Base-by-base conservation (phyloP, 2,888 invertebrate species). In the Serripes groenlandicus region DNA sequence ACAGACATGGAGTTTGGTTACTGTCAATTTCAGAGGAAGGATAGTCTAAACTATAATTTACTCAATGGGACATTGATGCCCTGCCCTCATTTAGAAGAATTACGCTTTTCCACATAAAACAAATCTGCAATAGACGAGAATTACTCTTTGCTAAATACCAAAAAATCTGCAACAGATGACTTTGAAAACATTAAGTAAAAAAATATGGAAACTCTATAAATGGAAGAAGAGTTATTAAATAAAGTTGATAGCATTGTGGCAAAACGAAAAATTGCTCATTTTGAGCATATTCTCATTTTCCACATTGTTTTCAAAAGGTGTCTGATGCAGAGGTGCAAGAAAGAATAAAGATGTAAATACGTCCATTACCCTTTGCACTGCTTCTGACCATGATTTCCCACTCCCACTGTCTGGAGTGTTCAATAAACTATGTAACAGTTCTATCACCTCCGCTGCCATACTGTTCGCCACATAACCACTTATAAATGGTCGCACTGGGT, bases 391-490 rank as follows among this genome's bases (percentile, higher is more conserved):
- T 0, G 93, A 93, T 78, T 93, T 91, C n/a, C 93, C 93, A 0
- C 93, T 90, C 64, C 88, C 89, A 28, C 92, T 90, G 28, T 71
- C 69, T 0, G 92, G 91, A 3, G 94, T 91, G 26, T 92, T 90
- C 69, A 94, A 86, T 26, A 95, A 87, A 79, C 93, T 91, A 86
- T 94, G 94, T 0, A 95, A 89, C 11, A 95, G 88, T 18, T 92
- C 93, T 42, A 94, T 94, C 75, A 95, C 94, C 85, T 94, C 94
- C 0, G 94, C 93, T 21, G 94, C 94, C 94, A 95, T 94, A 75
- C 92, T 94, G 89, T 94, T 94, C 30, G 95, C 94, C 35, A 95
- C 94, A 76, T 94, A 94, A 26, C 94, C 94, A 91, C 94, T 94
- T 83, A 94, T 93, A 87, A 94, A 95, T 4, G 94, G 93, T 49